Percentiles rank a stretch among this genome's conserved stretches.
These are phyloP conservation scores for Drosophila burlai DNA, from an alignment of 1,140 invertebrate species.

Conservation along the genomic window DNA sequence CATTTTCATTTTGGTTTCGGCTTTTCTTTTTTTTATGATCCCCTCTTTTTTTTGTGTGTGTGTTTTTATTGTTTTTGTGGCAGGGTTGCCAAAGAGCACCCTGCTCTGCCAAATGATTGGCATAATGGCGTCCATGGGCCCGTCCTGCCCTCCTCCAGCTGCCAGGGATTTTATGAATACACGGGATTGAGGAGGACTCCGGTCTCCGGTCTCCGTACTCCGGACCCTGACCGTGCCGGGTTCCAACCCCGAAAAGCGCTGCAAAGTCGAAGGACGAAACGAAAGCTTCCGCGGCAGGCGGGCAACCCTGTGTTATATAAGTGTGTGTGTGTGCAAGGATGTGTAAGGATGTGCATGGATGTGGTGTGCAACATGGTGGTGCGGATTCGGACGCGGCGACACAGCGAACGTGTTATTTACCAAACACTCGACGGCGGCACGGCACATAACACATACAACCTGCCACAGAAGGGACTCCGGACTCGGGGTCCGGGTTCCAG, in stretches of 20 bases:
- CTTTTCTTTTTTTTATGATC: slow-evolving; percentile 14
- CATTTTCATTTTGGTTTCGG: slow-evolving; percentile 31
- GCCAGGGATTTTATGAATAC: slow-evolving; percentile 68
- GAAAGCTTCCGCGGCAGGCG: slow-evolving; percentile 49
- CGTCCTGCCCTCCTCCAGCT: slow-evolving; percentile 17
- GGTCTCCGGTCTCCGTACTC: not conserved
- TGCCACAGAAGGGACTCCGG: slow-evolving; percentile 8
- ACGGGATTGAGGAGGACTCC: slow-evolving; percentile 23
- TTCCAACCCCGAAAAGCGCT: slow-evolving; percentile 69
- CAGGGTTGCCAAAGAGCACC: slow-evolving; percentile 36
- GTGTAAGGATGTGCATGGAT: slow-evolving; percentile 21
- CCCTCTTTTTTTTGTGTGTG: slow-evolving; percentile 2
- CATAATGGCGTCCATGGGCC: slow-evolving; percentile 65
- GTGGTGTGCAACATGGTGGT: slow-evolving; percentile 39
- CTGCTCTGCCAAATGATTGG: slow-evolving; percentile 51
- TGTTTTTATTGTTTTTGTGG: slow-evolving; percentile 25
- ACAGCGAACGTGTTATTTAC: slow-evolving; percentile 83
- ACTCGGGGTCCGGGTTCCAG: too few species aligned
- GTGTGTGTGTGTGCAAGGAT: slow-evolving; percentile 13
- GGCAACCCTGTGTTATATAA: slow-evolving; percentile 50
- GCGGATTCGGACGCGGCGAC: slow-evolving; percentile 68
- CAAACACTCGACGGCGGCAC: slow-evolving; percentile 75
- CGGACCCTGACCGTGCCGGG: slow-evolving; percentile 1
- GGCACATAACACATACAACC: slow-evolving; percentile 72
- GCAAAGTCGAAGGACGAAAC: slow-evolving; percentile 32